Evolutionary conservation across 2,797 vertebrate species (phyloP).

Genomic region (Microchirus variegatus): DNA sequence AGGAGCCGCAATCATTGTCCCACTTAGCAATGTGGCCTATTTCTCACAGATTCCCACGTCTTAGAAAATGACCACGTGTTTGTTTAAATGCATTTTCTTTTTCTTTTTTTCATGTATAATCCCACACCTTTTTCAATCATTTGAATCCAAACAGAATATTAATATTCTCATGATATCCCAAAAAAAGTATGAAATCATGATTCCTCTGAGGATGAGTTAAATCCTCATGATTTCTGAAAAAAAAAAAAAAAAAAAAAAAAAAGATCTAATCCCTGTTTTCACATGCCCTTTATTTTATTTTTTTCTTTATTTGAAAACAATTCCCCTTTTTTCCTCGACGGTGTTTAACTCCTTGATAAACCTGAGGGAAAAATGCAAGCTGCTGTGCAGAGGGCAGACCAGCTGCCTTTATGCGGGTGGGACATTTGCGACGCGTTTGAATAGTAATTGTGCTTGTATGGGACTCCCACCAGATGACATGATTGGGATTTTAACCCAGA

Average conservation of each 20-base stretch:
- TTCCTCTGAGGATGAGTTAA: constrained; percentile 31
- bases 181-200: constrained; percentile 22
- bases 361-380: constrained; percentile 65
- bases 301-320: not conserved
- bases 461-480: constrained; percentile 97
- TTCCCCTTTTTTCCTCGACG: constrained; percentile 19
- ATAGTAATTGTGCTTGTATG: constrained; percentile 92
- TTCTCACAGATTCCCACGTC: constrained; percentile 76
- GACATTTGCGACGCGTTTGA: constrained; percentile 90
- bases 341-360: constrained; percentile 43
- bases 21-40: constrained; percentile 63
- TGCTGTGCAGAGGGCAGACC: constrained; percentile 72
- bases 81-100: constrained; percentile 53
- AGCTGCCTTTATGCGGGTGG: constrained; percentile 94
- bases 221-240: no score
- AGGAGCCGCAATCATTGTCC: constrained; percentile 67
- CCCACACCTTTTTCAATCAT: constrained; percentile 40
- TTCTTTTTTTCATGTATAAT: constrained; percentile 51
- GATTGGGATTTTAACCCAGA: constrained; percentile 86
- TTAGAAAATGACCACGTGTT: constrained; percentile 10
- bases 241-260: no score
- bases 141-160: constrained; percentile 10
- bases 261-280: constrained; percentile 3
- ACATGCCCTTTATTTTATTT: constrained; percentile 8
- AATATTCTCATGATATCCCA: not conserved